These are phyloP conservation scores for Hydra vulgaris DNA, from an alignment of 30 jellyfish, hydroid and myxozoan species.

Conservation along the genomic window DNA sequence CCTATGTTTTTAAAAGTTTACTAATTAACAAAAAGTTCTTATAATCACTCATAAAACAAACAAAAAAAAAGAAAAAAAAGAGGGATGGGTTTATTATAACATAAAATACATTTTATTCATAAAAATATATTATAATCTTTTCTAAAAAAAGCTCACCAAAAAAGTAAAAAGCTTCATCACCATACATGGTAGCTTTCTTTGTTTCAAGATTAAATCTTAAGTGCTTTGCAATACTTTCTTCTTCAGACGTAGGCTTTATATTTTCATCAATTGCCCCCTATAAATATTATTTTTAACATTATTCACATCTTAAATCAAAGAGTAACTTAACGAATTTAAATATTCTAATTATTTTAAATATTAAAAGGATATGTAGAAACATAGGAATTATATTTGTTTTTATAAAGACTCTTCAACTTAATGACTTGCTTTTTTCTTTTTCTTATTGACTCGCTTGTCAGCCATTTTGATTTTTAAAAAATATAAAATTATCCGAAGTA, in stretches of 20 bases:
- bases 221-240: conserved; percentile 78
- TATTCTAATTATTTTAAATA: no score
- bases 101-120: no score
- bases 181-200: conserved; percentile 78
- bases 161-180: conserved; percentile 74
- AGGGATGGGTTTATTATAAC: no score
- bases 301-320: no score
- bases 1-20: not conserved
- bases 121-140: no score
- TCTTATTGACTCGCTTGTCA: conserved; percentile 17
- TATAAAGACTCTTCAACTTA: not conserved
- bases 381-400: no score
- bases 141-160: conserved; percentile 63
- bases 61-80: no score
- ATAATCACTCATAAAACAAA: no score
- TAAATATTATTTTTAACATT: not conserved
- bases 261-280: conserved; percentile 37
- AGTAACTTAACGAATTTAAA: no score
- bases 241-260: conserved; percentile 62
- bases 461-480: conserved; percentile 20
- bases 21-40: no score
- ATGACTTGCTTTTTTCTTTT: conserved; percentile 14
- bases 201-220: conserved; percentile 76
- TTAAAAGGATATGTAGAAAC: no score
- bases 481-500: not conserved